These are phyloP conservation scores for Pseudomyrmex dendroicus DNA, from an alignment of 1,140 invertebrate species.

Conservation along the genomic window DNA sequence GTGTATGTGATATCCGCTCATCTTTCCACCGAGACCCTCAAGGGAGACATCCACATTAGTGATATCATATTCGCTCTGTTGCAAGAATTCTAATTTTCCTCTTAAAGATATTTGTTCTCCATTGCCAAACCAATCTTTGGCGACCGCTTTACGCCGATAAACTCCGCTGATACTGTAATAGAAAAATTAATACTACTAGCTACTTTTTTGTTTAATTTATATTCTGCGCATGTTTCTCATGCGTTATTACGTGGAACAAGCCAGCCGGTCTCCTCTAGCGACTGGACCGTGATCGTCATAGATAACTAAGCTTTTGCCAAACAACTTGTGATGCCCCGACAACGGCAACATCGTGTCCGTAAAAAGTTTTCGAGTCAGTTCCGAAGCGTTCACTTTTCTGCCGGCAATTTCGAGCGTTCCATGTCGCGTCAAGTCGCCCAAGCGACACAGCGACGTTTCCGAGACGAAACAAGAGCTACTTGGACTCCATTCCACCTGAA, in stretches of 20 bases:
- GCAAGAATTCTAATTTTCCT: conserved; percentile 92
- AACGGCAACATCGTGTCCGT: conserved; percentile 92
- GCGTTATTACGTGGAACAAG: conserved; percentile 91
- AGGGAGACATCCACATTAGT: conserved; percentile 92
- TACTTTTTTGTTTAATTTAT: conserved; percentile 2
- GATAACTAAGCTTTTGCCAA: conserved; percentile 94
- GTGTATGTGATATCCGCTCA: conserved; percentile 93
- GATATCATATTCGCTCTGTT: conserved; percentile 94
- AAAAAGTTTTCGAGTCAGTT: conserved; percentile 90
- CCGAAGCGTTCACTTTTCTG: conserved; percentile 87
- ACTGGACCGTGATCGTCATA: conserved; percentile 95
- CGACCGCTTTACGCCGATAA: conserved; percentile 93
- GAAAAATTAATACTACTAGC: neutral
- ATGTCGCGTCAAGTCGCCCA: conserved; percentile 90
- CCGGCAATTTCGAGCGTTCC: conserved; percentile 91
- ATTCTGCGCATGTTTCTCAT: neutral
- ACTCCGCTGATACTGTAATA: conserved; percentile 88
- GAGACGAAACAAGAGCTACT: conserved; percentile 84
- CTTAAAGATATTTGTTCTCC: conserved; percentile 87
- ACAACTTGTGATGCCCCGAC: conserved; percentile 89
- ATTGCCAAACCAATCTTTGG: conserved; percentile 94
- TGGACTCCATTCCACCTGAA: conserved; percentile 83
- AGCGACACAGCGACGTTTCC: conserved; percentile 87
- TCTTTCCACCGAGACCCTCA: conserved; percentile 89
- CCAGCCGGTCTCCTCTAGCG: conserved; percentile 93